Evolutionary conservation across 2,113 vertebrate genomes (phyloP), one percentile per base, ranked within the genome.

Genomic region (Sander lucioperca): DNA sequence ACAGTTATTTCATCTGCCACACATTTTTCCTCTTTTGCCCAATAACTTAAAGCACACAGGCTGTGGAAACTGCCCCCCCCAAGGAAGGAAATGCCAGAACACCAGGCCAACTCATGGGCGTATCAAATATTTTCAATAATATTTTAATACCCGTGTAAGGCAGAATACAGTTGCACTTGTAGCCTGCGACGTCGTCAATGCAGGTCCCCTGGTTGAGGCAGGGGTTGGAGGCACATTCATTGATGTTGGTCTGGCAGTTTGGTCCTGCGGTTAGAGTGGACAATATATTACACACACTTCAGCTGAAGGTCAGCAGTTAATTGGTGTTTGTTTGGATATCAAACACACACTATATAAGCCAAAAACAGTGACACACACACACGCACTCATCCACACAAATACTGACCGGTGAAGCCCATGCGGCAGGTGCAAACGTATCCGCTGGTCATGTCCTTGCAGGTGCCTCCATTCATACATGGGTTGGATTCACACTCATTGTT

Each of bases 171-270:
- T 94, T 99, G 94, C 98, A 99, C 90, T 97, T 98, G 93, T 98
- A 99, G 21, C 97, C 97, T 0, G 98, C 97, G 0, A 99, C 96
- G 0, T 97, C 98, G 0, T 99, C 98, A 0, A 99, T 99, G 88
- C 98, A 99, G 0, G 94, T 97, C 69, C 97, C 98, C 86, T 98
- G 97, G 93, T 99, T 99, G 80, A 99, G 95, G 92, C 98, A 99
- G 0, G 98, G 98, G 92, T 98, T 99, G 88, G 98, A 99, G 0
- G 97, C 97, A 1, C 98, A 99, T 72, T 99, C 98, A 0, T 99
- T 99, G 93, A 99, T 97, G 82, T 99, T 99, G 80, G 96, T 98
- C 90, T 99, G 98, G 87, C 98, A 99, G 94, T 97, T 99, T 80
- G 97, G 97, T 45, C 98, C 98, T 99, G 83, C 2, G 0, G 48